A percentile compares a stretch with the other conserved stretches of the same genome.
Evolutionary conservation across 2,797 vertebrate species (phyloP).

Genomic region (Hyperoplus immaculatus): DNA sequence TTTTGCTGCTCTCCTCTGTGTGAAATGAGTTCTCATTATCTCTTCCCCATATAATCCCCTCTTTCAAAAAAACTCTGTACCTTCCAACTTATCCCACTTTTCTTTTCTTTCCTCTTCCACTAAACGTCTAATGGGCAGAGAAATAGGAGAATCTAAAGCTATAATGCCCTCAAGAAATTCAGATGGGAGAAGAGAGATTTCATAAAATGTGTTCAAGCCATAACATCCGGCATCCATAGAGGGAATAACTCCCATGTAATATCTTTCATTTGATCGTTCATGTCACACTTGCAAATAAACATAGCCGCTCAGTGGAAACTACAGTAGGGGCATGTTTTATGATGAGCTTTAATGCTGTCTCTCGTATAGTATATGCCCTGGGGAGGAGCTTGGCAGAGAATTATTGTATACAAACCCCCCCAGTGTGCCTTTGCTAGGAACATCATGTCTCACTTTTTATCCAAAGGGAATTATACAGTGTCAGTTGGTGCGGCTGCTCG

Average conservation of each 20-base stretch:
- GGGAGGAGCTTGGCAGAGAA: constrained; percentile 11
- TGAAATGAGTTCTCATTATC: constrained; percentile 63
- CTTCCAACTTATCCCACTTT: constrained; percentile 33
- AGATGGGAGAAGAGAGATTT: constrained; percentile 6
- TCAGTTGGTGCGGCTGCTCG: constrained; percentile 76
- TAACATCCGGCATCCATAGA: constrained; percentile 9
- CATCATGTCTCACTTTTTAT: constrained; percentile 67
- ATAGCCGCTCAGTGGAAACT: constrained; percentile 11
- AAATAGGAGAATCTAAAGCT: constrained; percentile 14
- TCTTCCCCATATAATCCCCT: constrained; percentile 31
- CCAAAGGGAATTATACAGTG: constrained; percentile 73
- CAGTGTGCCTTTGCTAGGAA: constrained; percentile 57
- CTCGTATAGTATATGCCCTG: constrained; percentile 17
- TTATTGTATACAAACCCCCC: constrained; percentile 31
- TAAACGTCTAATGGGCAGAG: constrained; percentile 29
- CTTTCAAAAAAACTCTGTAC: constrained; percentile 30
- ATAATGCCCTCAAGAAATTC: background rate
- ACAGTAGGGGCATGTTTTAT: constrained; percentile 5
- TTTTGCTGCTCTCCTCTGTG: constrained; percentile 26
- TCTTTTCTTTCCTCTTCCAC: constrained; percentile 5
- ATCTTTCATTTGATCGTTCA: constrained; percentile 26
- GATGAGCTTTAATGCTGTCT: constrained; percentile 20
- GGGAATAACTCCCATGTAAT: constrained; percentile 14
- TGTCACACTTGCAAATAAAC: constrained; percentile 4
- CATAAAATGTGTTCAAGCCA: constrained; percentile 5